Conservation (phyloP, 2,113 vertebrate species). For the Nesogale talazaci region DNA sequence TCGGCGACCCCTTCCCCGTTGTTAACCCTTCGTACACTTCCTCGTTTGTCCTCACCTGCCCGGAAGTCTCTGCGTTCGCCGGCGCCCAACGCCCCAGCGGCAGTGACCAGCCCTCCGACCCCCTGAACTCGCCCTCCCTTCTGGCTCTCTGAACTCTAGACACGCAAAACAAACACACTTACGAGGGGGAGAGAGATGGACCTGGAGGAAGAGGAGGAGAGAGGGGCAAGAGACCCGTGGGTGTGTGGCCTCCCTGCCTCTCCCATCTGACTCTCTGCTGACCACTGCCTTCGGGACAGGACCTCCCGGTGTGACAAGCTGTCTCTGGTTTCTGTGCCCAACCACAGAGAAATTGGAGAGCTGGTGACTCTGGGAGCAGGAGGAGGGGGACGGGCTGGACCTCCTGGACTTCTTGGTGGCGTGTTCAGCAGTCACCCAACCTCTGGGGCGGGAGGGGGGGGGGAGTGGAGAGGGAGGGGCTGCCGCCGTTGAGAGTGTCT, state of each 20-base stretch:
- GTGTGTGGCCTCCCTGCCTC: conserved; percentile 48
- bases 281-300: conserved; percentile 49
- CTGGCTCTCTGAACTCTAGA: conserved; percentile 92
- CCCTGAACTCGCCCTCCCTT: conserved; percentile 97
- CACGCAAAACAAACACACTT: conserved; percentile 65
- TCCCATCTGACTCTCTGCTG: conserved; percentile 55
- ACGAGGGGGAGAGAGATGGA: conserved; percentile 43
- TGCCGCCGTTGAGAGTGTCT: conserved; percentile 29
- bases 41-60: conserved; percentile 99
- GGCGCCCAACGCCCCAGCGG: conserved; percentile 96
- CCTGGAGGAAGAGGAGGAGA: conserved; percentile 54
- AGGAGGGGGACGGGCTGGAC: conserved; percentile 51
- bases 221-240: conserved; percentile 29
- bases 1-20: conserved; percentile 91
- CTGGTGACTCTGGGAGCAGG: conserved; percentile 73
- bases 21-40: conserved; percentile 97
- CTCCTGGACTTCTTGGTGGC: background rate
- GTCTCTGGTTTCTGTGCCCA: conserved; percentile 59
- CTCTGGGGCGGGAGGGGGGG: background rate
- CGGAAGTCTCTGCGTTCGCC: conserved; percentile 96
- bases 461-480: background rate
- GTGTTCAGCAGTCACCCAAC: background rate
- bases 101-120: conserved; percentile 96
- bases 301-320: conserved; percentile 49
- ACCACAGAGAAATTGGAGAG: conserved; percentile 35